Evolutionary conservation across 2,888 invertebrate genomes (phyloP), one percentile per base, ranked within the genome.

Genomic region (Salticus scenicus): DNA sequence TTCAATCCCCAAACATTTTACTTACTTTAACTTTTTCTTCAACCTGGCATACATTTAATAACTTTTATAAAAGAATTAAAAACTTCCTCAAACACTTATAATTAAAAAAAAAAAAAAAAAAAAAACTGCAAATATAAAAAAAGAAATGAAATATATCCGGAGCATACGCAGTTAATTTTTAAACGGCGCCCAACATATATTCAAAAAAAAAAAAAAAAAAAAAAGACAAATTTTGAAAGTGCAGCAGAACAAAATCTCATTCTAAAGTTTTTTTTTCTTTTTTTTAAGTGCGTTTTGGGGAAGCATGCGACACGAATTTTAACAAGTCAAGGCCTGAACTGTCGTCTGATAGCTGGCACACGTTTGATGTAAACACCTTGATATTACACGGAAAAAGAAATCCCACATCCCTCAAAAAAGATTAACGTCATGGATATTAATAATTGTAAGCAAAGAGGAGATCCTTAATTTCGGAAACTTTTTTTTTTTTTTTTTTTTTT

Each of bases 261-360:
- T 24, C 57, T 24, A 47, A n/a, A n/a, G n/a, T n/a, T n/a, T n/a
- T n/a, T n/a, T n/a, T n/a, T n/a, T n/a, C n/a, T n/a, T n/a, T n/a
- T n/a, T n/a, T n/a, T n/a, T n/a, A n/a, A n/a, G n/a, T n/a, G 17
- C 12, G 47, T 47, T 14, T 47, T n/a, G 7, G 12, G 37, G 12
- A 47, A 47, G 14, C 57, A 57, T 57, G 57, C 17, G 57, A 57
- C 57, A 7, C 12, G 20, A 5, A 24, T 24, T 24, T 2, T 8
- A 12, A n/a, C 17, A 10, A 57, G 57, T 57, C 57, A 57, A 57
- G 57, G 57, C 24, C 57, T 57, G 82, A 75, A 28, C 63, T 71
- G 64, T 76, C 82, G 66, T 37, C 72, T 72, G 72, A 72, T 66
- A 67, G 74, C 76, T 71, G 66, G 66, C 66, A 66, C 30, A 31